These are phyloP conservation scores for Amphiprion percula DNA, from an alignment of 2,113 vertebrate genomes.

Conservation along the genomic window DNA sequence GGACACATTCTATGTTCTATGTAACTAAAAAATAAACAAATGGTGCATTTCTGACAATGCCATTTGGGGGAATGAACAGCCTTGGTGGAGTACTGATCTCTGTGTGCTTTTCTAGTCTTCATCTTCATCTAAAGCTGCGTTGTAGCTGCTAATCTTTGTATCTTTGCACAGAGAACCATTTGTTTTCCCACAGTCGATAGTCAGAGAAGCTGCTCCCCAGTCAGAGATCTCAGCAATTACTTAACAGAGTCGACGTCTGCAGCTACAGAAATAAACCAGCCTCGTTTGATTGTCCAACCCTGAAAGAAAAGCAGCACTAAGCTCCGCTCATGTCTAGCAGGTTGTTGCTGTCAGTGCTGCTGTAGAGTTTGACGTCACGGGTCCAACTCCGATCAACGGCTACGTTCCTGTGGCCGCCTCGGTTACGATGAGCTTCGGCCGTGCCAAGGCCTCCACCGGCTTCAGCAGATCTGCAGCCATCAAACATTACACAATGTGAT, in stretches of 20 bases:
- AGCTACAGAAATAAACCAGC: neutral
- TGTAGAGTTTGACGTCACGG: constrained; percentile 17
- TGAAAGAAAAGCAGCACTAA: neutral
- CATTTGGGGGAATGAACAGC: no score
- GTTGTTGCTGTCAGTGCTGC: neutral
- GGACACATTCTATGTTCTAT: no score
- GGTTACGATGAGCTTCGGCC: neutral
- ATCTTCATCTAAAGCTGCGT: no score
- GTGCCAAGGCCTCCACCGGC: constrained; percentile 11
- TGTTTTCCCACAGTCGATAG: no score
- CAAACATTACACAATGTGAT: constrained; percentile 53
- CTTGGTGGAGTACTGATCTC: no score
- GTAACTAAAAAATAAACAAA: no score
- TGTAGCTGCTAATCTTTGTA: no score
- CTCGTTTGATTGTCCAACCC: neutral
- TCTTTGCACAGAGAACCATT: no score
- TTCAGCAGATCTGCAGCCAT: constrained; percentile 12
- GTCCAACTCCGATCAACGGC: neutral
- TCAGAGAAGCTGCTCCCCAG: no score
- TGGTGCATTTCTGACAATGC: no score
- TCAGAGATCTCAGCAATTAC: neutral
- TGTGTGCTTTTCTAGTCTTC: no score
- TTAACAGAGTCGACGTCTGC: neutral
- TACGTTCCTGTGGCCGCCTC: neutral
- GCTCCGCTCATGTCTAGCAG: neutral